Conservation (phyloP, 2,113 vertebrate species). For the Rhabdomys dilectus region DNA sequence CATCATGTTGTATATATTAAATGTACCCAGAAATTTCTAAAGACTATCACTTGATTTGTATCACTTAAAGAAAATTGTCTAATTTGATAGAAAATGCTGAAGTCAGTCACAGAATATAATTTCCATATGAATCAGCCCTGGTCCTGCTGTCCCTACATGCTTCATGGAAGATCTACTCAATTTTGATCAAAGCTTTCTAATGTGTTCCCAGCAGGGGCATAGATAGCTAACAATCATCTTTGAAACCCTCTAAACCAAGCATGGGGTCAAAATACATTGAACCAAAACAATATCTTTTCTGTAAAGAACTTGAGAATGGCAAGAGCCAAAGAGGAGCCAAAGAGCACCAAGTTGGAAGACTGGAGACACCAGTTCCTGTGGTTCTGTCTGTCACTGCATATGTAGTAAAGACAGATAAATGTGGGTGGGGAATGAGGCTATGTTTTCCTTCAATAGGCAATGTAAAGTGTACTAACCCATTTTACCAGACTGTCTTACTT, state of each 20-base stretch:
- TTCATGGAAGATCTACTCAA: background rate
- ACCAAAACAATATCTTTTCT: background rate
- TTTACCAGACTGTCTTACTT: background rate
- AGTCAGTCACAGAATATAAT: background rate
- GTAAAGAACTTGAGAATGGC: background rate
- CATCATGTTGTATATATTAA: background rate
- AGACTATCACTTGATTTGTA: background rate
- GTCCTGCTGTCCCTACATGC: background rate
- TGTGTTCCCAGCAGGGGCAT: background rate
- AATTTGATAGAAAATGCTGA: background rate
- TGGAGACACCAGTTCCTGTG: rapidly evolving
- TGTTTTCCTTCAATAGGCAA: background rate
- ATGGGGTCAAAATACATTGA: background rate
- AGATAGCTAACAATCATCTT: background rate
- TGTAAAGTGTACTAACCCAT: no score
- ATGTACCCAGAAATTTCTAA: background rate
- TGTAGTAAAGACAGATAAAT: background rate
- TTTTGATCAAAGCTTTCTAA: background rate
- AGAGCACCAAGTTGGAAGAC: background rate
- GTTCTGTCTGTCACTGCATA: background rate
- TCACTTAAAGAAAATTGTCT: slow-evolving; percentile 13
- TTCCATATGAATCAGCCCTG: background rate
- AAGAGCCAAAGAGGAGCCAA: background rate
- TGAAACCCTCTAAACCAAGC: background rate
- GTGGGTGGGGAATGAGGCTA: rapidly evolving